phyloP scores from a whole-genome alignment of 1,140 invertebrate genomes.

The Pseudomyrmex concolor region DNA sequence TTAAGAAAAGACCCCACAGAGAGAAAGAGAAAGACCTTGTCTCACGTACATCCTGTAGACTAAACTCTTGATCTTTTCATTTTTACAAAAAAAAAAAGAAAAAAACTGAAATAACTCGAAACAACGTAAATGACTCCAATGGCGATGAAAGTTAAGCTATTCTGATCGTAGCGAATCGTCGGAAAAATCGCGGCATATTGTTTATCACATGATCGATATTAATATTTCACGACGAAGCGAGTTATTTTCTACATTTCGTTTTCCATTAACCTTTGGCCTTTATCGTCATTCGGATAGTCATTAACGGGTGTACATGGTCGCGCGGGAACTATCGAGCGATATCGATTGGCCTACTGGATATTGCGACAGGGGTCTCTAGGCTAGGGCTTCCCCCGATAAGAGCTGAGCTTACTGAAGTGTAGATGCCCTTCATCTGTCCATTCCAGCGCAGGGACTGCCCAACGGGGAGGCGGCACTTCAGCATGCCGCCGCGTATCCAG shows the following conservation, averaged over 20 bases:
- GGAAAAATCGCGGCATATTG: neutral
- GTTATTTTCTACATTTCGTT: slow-evolving; percentile 24
- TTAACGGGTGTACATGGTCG: slow-evolving; percentile 10
- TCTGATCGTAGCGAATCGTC: neutral
- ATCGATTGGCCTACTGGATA: slow-evolving; percentile 64
- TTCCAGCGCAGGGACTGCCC: slow-evolving; percentile 94
- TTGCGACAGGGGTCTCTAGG: slow-evolving; percentile 79
- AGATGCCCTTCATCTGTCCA: slow-evolving; percentile 90
- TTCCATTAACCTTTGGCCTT: slow-evolving; percentile 43
- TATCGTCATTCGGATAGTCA: slow-evolving; percentile 29
- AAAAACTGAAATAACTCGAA: neutral
- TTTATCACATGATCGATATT: neutral
- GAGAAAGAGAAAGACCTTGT: no score
- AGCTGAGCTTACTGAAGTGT: slow-evolving; percentile 86
- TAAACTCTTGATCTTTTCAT: neutral
- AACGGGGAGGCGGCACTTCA: slow-evolving; percentile 94
- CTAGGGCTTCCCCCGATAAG: slow-evolving; percentile 81
- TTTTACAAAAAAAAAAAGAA: neutral
- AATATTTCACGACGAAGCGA: neutral
- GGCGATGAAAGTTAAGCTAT: neutral
- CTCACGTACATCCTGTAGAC: no score
- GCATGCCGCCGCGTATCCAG: slow-evolving; percentile 92
- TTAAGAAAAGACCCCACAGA: neutral
- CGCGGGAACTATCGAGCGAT: slow-evolving; percentile 28
- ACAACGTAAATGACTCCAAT: neutral